A percentile compares a stretch with the other conserved stretches of the same genome.
Evolutionary conservation across 1,140 invertebrate genomes (phyloP).

Genomic region (Latrodectus geometricus): DNA sequence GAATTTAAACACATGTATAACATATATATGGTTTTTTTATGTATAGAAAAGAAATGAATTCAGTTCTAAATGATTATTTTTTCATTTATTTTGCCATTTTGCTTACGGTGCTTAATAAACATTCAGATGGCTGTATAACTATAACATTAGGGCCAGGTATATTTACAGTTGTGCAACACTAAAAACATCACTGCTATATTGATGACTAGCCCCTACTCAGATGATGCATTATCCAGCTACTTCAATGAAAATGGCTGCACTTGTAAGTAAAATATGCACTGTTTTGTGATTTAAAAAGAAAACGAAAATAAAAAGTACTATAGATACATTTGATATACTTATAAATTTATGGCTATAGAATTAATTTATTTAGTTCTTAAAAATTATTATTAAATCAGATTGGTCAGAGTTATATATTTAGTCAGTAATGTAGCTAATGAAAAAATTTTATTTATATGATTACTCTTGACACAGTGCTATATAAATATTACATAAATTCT

Average conservation of each 20-base stretch:
- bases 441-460: no score
- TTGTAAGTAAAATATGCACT: conserved; percentile 57
- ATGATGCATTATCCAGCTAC: conserved; percentile 29
- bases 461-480: no score
- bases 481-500: no score
- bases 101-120: conserved; percentile 40
- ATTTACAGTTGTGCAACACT: conserved; percentile 56
- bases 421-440: no score
- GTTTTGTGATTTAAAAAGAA: conserved; percentile 28
- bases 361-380: no score
- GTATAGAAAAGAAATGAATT: conserved; percentile 8
- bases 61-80: conserved; percentile 42
- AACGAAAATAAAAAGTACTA: no score
- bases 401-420: no score
- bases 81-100: conserved; percentile 50
- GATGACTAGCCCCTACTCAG: conserved; percentile 55
- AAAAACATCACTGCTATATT: conserved; percentile 58
- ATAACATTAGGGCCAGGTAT: conserved; percentile 61
- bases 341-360: no score
- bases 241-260: conserved; percentile 39
- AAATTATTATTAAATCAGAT: no score
- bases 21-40: no score
- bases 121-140: conserved; percentile 55
- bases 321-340: neutral
- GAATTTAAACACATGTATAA: no score